These are phyloP conservation scores for Xyliphius kryptos DNA, from an alignment of 2,113 vertebrate species.

Conservation along the genomic window DNA sequence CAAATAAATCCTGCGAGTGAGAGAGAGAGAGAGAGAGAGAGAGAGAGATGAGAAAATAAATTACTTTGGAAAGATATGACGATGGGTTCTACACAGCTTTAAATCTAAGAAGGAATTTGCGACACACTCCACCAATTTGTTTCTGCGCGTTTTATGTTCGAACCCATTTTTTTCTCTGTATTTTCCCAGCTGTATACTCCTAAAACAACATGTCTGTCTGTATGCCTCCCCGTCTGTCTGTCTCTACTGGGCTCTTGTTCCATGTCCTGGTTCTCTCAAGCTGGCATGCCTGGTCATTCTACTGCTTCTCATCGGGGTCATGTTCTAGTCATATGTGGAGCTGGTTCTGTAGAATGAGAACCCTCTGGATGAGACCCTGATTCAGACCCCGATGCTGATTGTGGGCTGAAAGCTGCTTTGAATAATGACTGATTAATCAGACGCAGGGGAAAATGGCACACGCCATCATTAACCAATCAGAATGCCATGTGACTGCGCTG, in stretches of 20 bases:
- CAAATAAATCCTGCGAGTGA: constrained; percentile 68
- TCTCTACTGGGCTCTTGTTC: no score
- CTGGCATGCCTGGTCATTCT: no score
- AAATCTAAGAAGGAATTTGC: constrained; percentile 79
- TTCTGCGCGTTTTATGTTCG: constrained; percentile 61
- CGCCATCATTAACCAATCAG: constrained; percentile 3
- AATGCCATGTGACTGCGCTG: constrained; percentile 4
- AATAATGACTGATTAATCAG: no score
- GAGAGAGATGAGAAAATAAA: constrained; percentile 84
- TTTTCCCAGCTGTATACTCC: constrained; percentile 61
- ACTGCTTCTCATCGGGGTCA: no score
- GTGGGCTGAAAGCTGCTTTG: no score
- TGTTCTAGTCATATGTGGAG: no score
- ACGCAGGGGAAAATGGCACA: neutral
- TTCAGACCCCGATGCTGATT: no score
- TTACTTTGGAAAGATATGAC: constrained; percentile 84
- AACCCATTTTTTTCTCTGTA: constrained; percentile 56
- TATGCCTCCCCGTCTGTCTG: no score
- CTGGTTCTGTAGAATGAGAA: no score
- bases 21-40: constrained; percentile 52
- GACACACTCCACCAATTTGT: constrained; percentile 76
- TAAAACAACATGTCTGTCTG: constrained; percentile 16
- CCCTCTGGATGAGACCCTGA: no score
- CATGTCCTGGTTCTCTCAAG: no score
- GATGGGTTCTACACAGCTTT: constrained; percentile 76